These are phyloP conservation scores for Aphrophora alni DNA, from an alignment of 2,888 invertebrate genomes.

Conservation along the genomic window DNA sequence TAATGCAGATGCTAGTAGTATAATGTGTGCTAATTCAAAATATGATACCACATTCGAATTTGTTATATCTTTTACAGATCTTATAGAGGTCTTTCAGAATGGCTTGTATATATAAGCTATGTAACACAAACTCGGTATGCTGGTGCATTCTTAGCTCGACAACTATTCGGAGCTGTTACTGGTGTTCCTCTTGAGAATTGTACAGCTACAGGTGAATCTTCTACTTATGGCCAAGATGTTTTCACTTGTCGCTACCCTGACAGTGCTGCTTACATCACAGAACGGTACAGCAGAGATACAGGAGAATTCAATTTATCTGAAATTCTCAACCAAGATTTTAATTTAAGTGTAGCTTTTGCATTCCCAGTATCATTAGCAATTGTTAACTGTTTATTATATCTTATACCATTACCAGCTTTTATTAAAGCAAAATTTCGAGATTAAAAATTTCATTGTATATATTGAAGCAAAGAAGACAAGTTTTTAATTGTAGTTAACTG, in stretches of 20 bases:
- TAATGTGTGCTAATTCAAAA: too few relatives aligned
- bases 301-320: slow-evolving; percentile 61
- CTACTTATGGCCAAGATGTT: not conserved
- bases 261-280: slow-evolving; percentile 74
- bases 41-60: too few relatives aligned
- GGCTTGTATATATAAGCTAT: slow-evolving; percentile 81
- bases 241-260: slow-evolving; percentile 68
- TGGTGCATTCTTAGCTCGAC: slow-evolving; percentile 74
- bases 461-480: not conserved
- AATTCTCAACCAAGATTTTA: slow-evolving; percentile 73
- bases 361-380: slow-evolving; percentile 82
- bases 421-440: slow-evolving; percentile 89
- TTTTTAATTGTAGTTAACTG: too few relatives aligned
- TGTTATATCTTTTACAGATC: slow-evolving; percentile 62
- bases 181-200: slow-evolving; percentile 51
- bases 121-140: slow-evolving; percentile 81
- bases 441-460: slow-evolving; percentile 54
- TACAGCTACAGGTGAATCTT: slow-evolving; percentile 47
- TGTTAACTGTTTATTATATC: slow-evolving; percentile 83
- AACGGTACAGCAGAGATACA: slow-evolving; percentile 68
- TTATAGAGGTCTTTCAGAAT: slow-evolving; percentile 78
- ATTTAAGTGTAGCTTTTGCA: slow-evolving; percentile 81
- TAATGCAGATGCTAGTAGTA: too few relatives aligned
- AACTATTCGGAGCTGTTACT: slow-evolving; percentile 62
- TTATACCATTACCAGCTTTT: slow-evolving; percentile 83